Base-by-base conservation (phyloP, 2,888 invertebrate species). In the Rhingia rostrata region DNA sequence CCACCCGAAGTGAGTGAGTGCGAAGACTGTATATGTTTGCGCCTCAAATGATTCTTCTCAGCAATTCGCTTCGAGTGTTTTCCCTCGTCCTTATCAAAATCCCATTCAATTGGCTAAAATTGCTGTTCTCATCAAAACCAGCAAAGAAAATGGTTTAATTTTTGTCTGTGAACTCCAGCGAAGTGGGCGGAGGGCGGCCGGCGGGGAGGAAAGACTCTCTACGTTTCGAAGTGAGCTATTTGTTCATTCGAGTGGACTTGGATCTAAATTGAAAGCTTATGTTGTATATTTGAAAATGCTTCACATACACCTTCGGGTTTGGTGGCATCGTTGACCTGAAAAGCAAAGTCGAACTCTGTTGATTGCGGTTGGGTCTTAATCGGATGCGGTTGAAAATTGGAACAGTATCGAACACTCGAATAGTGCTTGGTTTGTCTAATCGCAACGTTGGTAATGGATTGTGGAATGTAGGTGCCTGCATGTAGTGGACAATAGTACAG, bases 211-310 rank as follows among this genome's bases (percentile, higher is more conserved):
- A 2, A 22, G 22, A 22, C 22, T 22, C 22, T 22, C 22, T 14
- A 12, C 51, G 32, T 37, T 9, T 32, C 43, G 22, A 61, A 82
- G 63, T 77, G 66, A 66, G 63, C 77, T 6, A 64, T 82, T 82
- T 82, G 78, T 39, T 66, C 72, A 47, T 61, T 82, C 49, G 47
- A 77, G 61, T 78, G 77, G 54, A 77, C 70, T 77, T 54, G 72
- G 67, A 73, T 78, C 61, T 72, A 70, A 82, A 78, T 78, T 78
- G 82, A 82, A 78, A 78, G 82, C 82, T 82, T 75, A 70, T 54
- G 77, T 53, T 63, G 74, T 56, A 69, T 75, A 33, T 75, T 70
- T 54, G 53, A 70, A 60, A 58, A 60, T 54, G 39, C 51, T n/a
- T 45, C 33, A 5, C 32, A 14, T 39, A 6, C 35, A 32, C 30